phyloP scores from a whole-genome alignment of 2,113 vertebrate genomes.

The Nyctereutes procyonoides region DNA sequence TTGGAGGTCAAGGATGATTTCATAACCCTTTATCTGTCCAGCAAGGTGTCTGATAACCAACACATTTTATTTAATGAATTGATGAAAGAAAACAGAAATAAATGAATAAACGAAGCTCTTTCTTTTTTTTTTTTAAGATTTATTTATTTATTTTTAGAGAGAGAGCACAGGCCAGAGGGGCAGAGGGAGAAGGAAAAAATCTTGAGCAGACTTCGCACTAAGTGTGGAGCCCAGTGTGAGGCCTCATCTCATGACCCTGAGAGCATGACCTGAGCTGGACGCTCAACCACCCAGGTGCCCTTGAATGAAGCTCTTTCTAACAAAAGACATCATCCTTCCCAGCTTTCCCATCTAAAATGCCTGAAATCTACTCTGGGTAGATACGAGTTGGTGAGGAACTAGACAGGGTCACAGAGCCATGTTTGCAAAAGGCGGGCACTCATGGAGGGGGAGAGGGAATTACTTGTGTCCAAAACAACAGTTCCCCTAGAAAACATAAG shows the following conservation, averaged over 20 bases:
- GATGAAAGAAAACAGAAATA: conserved; percentile 36
- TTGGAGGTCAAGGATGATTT: neutral
- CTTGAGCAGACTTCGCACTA: neutral
- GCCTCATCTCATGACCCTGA: neutral
- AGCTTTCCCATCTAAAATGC: neutral
- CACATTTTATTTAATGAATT: neutral
- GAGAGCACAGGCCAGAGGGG: neutral
- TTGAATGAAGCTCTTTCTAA: neutral
- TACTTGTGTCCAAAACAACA: neutral
- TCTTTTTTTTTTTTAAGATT: neutral
- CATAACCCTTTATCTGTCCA: neutral
- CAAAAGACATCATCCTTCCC: neutral
- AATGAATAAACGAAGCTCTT: neutral
- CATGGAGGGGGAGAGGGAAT: neutral
- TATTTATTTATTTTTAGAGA: neutral
- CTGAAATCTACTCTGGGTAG: neutral
- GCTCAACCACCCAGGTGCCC: neutral
- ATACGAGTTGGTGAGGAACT: neutral
- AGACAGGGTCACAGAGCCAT: neutral
- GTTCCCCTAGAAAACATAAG: neutral
- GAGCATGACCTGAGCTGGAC: neutral
- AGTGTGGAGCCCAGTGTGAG: neutral
- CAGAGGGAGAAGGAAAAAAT: neutral
- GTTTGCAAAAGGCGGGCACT: neutral
- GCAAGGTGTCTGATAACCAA: neutral